Percentiles rank a stretch among this genome's conserved stretches.
Conservation (phyloP, 2,797 vertebrate species). For the Erethizon dorsatum region DNA sequence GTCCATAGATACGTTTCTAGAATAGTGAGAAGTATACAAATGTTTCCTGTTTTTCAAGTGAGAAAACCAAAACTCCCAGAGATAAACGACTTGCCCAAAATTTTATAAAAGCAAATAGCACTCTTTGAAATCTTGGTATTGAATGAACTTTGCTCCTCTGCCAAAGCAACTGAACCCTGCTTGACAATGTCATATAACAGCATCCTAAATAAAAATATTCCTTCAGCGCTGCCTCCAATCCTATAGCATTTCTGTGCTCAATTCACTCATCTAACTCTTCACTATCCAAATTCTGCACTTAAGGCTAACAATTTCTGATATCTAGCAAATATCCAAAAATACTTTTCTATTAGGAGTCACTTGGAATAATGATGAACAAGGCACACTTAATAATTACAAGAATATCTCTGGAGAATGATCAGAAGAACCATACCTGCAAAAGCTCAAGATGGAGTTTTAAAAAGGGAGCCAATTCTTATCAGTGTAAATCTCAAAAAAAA, state of each 20-base stretch:
- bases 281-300: too few species aligned
- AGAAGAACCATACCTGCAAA: background rate
- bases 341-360: background rate
- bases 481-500: constrained; percentile 1
- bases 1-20: background rate
- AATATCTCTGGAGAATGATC: background rate
- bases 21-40: background rate
- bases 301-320: background rate
- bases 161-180: background rate
- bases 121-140: background rate
- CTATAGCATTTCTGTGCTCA: background rate
- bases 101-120: background rate
- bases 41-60: background rate
- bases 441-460: background rate
- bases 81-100: background rate
- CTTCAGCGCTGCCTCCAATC: background rate
- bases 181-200: background rate
- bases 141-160: background rate
- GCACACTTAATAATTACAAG: background rate
- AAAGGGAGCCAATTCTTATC: background rate
- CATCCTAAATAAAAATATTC: background rate
- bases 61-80: background rate
- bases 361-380: background rate
- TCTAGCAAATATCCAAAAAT: background rate
- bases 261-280: background rate